phyloP scores from a whole-genome alignment of 2,113 vertebrate species.

The Sinocyclocheilus maitianheensis region DNA sequence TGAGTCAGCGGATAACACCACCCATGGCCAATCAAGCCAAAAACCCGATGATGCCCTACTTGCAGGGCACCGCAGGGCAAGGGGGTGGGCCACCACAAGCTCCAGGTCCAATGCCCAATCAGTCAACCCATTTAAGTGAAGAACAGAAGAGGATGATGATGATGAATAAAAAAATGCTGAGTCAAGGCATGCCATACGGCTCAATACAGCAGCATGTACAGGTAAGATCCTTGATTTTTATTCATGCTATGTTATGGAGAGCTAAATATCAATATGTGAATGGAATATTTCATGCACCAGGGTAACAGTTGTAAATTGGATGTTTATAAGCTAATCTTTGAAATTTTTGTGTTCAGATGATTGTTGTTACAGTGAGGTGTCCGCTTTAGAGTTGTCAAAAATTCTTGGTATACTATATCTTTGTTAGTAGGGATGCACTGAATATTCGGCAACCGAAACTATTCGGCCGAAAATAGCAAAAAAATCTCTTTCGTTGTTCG shows the following conservation, averaged over 20 bases:
- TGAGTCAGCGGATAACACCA: constrained; percentile 92
- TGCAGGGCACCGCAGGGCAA: constrained; percentile 72
- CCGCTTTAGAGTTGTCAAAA: background rate
- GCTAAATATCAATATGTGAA: background rate
- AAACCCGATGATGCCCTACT: constrained; percentile 89
- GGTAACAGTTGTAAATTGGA: background rate
- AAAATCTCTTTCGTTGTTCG: too few relatives aligned
- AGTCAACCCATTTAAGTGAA: constrained; percentile 88
- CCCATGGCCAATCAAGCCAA: constrained; percentile 89
- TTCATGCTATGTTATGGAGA: background rate
- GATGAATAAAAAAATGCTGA: constrained; percentile 94
- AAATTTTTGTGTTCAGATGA: background rate
- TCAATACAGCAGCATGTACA: constrained; percentile 85
- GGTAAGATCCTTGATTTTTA: constrained; percentile 75
- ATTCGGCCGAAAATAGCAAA: too few relatives aligned
- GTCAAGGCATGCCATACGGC: constrained; percentile 84
- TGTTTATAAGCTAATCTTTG: background rate
- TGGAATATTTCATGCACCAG: background rate
- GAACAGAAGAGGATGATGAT: constrained; percentile 95
- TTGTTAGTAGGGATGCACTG: background rate
- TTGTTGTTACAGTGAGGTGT: background rate
- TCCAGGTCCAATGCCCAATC: constrained; percentile 83
- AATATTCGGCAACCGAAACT: too few relatives aligned
- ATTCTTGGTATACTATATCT: background rate
- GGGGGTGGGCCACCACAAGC: constrained; percentile 72